Base-by-base conservation (phyloP, 1,140 invertebrate species). In the Sweltsa coloradensis region DNA sequence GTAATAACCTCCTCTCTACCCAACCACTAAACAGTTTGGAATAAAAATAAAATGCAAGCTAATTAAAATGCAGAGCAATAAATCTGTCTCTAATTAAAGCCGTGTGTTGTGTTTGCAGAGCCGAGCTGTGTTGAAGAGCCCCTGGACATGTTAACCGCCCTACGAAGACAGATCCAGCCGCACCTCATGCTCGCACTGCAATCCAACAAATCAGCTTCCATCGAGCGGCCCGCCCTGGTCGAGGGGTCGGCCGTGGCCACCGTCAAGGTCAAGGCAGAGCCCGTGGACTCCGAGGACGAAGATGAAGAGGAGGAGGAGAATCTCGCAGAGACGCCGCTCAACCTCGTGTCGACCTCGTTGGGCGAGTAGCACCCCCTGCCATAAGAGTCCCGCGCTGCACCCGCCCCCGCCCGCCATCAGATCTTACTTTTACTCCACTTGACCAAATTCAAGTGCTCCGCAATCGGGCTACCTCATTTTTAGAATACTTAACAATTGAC, bases 71-170 rank as follows among this genome's bases (percentile, higher is more conserved):
- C n/a, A n/a, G n/a, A n/a, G n/a, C n/a, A n/a, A n/a, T n/a, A n/a
- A n/a, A n/a, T n/a, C n/a, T n/a, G n/a, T n/a, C n/a, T n/a, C n/a
- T n/a, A n/a, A n/a, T n/a, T n/a, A n/a, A n/a, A n/a, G n/a, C n/a
- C n/a, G n/a, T n/a, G n/a, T n/a, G n/a, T n/a, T n/a, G n/a, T n/a
- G n/a, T n/a, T n/a, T n/a, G n/a, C n/a, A n/a, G n/a, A n/a, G n/a
- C n/a, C n/a, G n/a, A 23, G 52, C 5, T 48, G 59, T 29, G 21
- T 16, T 22, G 57, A 58, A 41, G 53, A 68, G 50, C 68, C 64
- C 53, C 73, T 73, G 29, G 74, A 76, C n/a, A 77, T 79, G 70
- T 61, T 79, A 50, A 73, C 72, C 26, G 77, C 77, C 37, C 60
- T 78, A 50, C 69, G 76, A 6, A 66, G 74, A 18, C 74, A 75